Conservation (phyloP, 1,140 invertebrate species). For the Rhyacophila brunnea region DNA sequence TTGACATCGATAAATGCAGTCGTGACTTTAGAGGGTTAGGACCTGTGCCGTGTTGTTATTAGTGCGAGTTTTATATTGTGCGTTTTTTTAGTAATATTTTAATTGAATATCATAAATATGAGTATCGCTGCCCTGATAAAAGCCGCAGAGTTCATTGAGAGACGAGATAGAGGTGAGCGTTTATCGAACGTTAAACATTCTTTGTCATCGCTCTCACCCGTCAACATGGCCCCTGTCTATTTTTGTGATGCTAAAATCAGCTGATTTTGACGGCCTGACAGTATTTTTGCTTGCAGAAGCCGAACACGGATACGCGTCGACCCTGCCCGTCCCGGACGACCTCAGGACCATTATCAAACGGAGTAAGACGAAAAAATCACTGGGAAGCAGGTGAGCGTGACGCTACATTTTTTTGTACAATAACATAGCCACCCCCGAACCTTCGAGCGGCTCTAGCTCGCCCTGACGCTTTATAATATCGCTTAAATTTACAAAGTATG, state of each 20-base stretch:
- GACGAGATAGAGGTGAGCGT: conserved; percentile 71
- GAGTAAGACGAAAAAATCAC: conserved; percentile 81
- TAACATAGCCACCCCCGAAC: no score
- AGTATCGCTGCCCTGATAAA: conserved; percentile 82
- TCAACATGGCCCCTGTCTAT: conserved; percentile 59
- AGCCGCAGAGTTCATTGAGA: conserved; percentile 84
- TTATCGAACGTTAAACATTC: conserved; percentile 14
- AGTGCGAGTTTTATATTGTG: conserved; percentile 49
- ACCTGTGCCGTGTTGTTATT: conserved; percentile 42
- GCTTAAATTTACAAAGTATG: no score
- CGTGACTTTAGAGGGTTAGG: conserved; percentile 52
- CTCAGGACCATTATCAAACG: conserved; percentile 72
- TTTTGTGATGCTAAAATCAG: conserved; percentile 58
- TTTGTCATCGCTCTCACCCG: conserved; percentile 44
- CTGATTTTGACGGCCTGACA: conserved; percentile 60
- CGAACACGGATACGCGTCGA: conserved; percentile 88
- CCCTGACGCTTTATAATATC: no score
- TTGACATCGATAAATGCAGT: conserved; percentile 59
- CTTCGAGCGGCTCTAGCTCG: no score
- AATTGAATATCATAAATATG: conserved; percentile 57
- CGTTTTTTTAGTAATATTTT: conserved; percentile 47
- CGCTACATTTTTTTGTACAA: neutral
- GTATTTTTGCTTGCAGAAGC: conserved; percentile 71
- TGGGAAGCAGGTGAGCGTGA: conserved; percentile 77
- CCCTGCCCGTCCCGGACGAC: conserved; percentile 71